A percentile compares a stretch with the other conserved stretches of the same genome.
phyloP scores from a whole-genome alignment of 2,888 invertebrate genomes.

The Caenorhabditis sp. region DNA sequence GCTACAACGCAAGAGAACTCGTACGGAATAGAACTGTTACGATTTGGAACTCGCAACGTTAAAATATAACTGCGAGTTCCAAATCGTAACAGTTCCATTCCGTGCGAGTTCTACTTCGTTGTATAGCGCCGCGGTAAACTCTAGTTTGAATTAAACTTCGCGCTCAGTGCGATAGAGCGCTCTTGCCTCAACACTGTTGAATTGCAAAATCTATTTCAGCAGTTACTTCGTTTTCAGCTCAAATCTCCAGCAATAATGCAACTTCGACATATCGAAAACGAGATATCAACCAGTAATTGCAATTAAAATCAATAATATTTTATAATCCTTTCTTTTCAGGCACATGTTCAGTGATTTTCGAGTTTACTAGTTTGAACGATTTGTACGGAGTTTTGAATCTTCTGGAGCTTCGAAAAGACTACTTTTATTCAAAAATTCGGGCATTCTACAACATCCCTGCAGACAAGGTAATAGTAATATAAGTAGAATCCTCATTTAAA shows the following conservation, averaged over 20 bases:
- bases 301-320: background rate
- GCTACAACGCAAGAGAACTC: no score
- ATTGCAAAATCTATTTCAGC: no score
- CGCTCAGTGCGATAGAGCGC: conserved; percentile 17
- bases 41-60: no score
- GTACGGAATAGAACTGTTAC: no score
- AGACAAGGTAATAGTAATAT: conserved; percentile 3
- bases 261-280: conserved; percentile 8
- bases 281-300: conserved; percentile 28
- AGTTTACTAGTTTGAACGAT: conserved; percentile 17
- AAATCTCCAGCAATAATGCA: background rate
- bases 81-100: no score
- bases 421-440: conserved; percentile 17
- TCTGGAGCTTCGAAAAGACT: conserved; percentile 4
- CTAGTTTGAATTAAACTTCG: no score
- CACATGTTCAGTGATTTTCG: conserved; percentile 4
- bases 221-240: background rate
- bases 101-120: no score
- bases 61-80: no score
- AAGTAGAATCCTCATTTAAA: background rate
- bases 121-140: no score
- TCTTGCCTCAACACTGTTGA: no score
- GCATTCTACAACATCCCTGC: conserved; percentile 18
- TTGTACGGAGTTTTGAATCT: conserved; percentile 36
- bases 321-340: background rate